A percentile compares a stretch with the other conserved stretches of the same genome.
These are phyloP conservation scores for Micromussa lordhowensis DNA, from an alignment of 92 coral and sea anemone species.

Conservation along the genomic window DNA sequence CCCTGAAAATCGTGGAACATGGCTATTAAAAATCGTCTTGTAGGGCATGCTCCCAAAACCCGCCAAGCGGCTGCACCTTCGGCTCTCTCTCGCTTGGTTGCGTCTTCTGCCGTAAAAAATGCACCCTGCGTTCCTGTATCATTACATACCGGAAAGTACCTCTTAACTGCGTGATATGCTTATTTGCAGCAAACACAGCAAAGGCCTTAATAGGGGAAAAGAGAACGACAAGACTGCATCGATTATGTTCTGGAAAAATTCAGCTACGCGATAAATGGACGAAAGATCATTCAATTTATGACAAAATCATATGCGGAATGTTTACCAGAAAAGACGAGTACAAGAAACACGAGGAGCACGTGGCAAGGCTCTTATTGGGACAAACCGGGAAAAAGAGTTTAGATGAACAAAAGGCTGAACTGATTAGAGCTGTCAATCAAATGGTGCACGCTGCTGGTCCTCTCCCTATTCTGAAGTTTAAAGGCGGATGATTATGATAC, in stretches of 20 bases:
- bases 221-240: conserved; percentile 88
- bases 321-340: conserved; percentile 83
- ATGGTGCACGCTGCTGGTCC: conserved; percentile 95
- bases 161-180: background rate
- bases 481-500: conserved; percentile 17
- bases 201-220: conserved; percentile 81
- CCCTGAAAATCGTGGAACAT: too few species aligned
- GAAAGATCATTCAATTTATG: conserved; percentile 63
- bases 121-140: too few species aligned
- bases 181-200: conserved; percentile 69
- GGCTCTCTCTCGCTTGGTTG: too few species aligned
- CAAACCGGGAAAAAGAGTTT: conserved; percentile 69
- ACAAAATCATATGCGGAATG: conserved; percentile 91
- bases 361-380: conserved; percentile 79
- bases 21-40: too few species aligned
- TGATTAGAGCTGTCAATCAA: conserved; percentile 82
- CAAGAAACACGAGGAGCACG: conserved; percentile 80
- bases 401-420: conserved; percentile 85
- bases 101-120: too few species aligned
- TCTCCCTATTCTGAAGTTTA: conserved; percentile 73
- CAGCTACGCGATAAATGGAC: conserved; percentile 68
- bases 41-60: too few species aligned
- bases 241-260: conserved; percentile 85
- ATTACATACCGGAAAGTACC: too few species aligned
- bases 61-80: too few species aligned